Evolutionary conservation across 2,797 vertebrate genomes (phyloP).

Genomic region (Yasuhikotakia modesta): DNA sequence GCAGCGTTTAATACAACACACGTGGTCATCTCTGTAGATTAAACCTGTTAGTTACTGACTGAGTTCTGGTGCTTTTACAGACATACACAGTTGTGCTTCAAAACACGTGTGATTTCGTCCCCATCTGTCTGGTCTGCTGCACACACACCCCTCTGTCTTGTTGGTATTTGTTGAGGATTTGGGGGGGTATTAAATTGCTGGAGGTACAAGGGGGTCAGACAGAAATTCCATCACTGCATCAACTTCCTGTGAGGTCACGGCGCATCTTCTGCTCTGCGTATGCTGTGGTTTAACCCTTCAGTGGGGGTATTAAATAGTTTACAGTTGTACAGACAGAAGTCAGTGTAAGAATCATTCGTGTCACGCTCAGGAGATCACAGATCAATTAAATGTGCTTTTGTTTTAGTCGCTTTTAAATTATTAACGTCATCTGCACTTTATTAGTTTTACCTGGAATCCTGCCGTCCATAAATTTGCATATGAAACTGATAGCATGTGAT

Average conservation of each 20-base stretch:
- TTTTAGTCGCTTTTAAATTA: neutral
- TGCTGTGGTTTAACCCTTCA: neutral
- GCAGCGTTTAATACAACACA: neutral
- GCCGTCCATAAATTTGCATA: conserved; percentile 1
- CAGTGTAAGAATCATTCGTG: neutral
- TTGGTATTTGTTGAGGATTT: conserved; percentile 51
- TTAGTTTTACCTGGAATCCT: neutral
- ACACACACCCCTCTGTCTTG: conserved; percentile 19
- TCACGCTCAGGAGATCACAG: neutral
- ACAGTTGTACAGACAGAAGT: neutral
- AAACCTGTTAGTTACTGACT: neutral
- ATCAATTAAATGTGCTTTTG: neutral
- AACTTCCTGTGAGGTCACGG: neutral
- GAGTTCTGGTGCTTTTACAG: neutral
- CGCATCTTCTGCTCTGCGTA: neutral
- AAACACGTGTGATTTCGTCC: conserved; percentile 10
- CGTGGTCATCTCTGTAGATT: neutral
- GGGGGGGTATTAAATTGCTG: conserved; percentile 16
- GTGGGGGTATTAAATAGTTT: neutral
- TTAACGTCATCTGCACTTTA: neutral
- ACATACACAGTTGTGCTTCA: conserved; percentile 16
- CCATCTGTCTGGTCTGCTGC: conserved; percentile 32
- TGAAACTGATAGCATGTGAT: neutral
- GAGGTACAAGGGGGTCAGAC: neutral
- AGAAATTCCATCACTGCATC: neutral